A percentile compares a stretch with the other conserved stretches of the same genome.
Conservation (phyloP, 2,888 invertebrate genomes). For the Lycophotia porphyrea region DNA sequence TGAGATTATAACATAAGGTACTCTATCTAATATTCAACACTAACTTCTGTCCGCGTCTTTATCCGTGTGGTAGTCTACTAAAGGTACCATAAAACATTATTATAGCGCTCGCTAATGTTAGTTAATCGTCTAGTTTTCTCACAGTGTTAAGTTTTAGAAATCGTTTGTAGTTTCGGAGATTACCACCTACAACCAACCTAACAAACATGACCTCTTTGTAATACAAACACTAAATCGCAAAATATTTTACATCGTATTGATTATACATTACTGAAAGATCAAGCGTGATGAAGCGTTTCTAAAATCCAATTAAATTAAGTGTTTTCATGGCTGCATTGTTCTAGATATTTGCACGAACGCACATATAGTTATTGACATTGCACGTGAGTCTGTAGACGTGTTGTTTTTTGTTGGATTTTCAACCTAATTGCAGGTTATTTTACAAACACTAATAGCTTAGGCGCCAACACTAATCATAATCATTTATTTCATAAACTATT, state of each 20-base stretch:
- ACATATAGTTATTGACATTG: too few relatives aligned
- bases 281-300: neutral
- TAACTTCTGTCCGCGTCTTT: too few relatives aligned
- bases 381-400: neutral
- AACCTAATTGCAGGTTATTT: neutral
- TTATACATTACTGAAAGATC: neutral
- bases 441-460: neutral
- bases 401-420: neutral
- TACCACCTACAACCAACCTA: neutral
- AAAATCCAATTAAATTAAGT: neutral
- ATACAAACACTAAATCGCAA: neutral
- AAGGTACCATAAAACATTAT: too few relatives aligned
- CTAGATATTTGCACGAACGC: slow-evolving; percentile 29
- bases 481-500: too few relatives aligned
- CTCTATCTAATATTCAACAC: too few relatives aligned
- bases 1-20: too few relatives aligned
- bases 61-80: too few relatives aligned
- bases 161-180: too few relatives aligned
- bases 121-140: too few relatives aligned
- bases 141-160: too few relatives aligned
- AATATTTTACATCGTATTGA: neutral
- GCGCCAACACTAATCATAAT: neutral
- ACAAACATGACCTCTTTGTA: neutral
- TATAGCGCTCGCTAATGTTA: too few relatives aligned
- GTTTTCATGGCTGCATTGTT: slow-evolving; percentile 6